Evolutionary conservation across 2,797 vertebrate genomes (phyloP).

Genomic region (Scolopax bukidnonensis): DNA sequence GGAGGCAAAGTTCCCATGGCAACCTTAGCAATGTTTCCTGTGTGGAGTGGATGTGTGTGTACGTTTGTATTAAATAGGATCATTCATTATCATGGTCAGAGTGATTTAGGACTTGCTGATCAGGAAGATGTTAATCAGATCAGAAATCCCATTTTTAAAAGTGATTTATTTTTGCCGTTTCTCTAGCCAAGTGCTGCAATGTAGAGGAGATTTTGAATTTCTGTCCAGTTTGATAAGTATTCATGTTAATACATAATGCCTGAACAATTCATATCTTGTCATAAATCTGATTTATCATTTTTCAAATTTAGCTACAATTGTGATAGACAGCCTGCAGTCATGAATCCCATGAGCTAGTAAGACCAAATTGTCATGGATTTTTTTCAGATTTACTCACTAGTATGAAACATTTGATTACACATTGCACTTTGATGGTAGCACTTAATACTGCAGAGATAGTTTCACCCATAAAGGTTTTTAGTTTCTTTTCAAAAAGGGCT

Average conservation of each 20-base stretch:
- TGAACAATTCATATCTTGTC: background rate
- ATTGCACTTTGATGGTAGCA: background rate
- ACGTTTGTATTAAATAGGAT: background rate
- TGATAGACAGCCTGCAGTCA: background rate
- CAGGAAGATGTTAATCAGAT: background rate
- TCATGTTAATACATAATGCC: background rate
- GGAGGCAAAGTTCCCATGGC: slow-evolving; percentile 17
- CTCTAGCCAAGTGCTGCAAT: background rate
- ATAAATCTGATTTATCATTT: background rate
- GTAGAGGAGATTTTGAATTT: background rate
- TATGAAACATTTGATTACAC: background rate
- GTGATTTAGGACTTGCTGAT: background rate
- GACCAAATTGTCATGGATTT: background rate
- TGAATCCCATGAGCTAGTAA: background rate
- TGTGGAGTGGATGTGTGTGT: background rate
- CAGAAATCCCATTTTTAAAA: background rate
- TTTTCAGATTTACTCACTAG: background rate
- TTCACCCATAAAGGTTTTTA: background rate
- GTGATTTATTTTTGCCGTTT: background rate
- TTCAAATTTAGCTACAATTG: background rate
- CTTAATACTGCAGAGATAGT: background rate
- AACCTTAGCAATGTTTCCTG: background rate
- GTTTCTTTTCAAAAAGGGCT: background rate
- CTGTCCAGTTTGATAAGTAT: background rate
- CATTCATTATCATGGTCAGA: background rate